Base-by-base conservation (phyloP, 2,888 invertebrate species). In the Trisateles emortualis region DNA sequence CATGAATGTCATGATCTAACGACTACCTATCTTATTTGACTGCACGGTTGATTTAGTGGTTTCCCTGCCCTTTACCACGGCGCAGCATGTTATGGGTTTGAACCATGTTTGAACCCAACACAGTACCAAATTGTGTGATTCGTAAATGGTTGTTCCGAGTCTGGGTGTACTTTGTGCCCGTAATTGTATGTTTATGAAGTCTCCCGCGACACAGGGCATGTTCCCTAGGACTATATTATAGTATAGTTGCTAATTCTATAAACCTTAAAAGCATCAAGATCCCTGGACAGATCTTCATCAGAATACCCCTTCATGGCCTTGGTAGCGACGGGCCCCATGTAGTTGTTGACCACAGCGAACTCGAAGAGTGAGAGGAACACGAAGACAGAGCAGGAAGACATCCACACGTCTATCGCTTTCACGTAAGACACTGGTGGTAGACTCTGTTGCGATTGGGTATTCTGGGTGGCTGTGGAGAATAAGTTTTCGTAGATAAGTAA, bases 351-450 rank as follows among this genome's bases (percentile, higher is more conserved):
- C 1, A 98, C 95, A 0, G 97, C 97, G 80, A 97, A 98, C 88
- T 98, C 97, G 95, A 98, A 97, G 24, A 97, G 93, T 0, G 97
- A 97, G 47, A 97, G 94, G 82, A 97, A 97, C n/a, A 98, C 97
- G 85, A 97, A 98, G 11, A 98, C 96, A 1, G 97, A 97, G 82
- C 97, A 98, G 0, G 97, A 97, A 0, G 97, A 97, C 97, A 97
- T 98, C 97, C 97, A 98, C 0, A 97, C 96, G 81, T 98, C 98
- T 46, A 98, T 97, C 0, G 98, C 98, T 87, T 98, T 98, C 0
- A 98, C 97, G 84, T 98, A 98, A 0, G 98, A 98, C 0, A 98
- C 98, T 0, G 98, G 97, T 0, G 98, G 98, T 65, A 98, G 90
- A 11, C 96, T 96, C 76, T 97, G 96, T 79, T 98, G 97, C 0